A percentile compares a stretch with the other conserved stretches of the same genome.
These are phyloP conservation scores for Daboia siamensis DNA, from an alignment of 2,113 vertebrate genomes.

Conservation along the genomic window DNA sequence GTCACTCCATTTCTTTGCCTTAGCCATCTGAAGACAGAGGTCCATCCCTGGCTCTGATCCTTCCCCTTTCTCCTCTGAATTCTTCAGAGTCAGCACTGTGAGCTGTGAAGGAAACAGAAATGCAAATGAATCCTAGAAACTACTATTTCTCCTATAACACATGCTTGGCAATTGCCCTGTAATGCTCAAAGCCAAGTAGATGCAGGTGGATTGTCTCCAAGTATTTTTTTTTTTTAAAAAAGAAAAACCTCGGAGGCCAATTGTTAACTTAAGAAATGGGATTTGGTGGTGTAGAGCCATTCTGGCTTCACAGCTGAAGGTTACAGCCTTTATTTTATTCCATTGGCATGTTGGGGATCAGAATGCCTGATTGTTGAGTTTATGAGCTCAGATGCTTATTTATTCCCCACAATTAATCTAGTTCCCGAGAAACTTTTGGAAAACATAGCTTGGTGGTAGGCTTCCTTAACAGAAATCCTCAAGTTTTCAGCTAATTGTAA, in stretches of 20 bases:
- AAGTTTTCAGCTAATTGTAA: neutral
- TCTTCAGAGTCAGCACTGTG: neutral
- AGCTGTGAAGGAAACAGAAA: neutral
- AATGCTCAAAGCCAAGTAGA: neutral
- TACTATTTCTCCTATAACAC: neutral
- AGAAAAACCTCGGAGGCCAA: neutral
- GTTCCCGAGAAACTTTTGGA: neutral
- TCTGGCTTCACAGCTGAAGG: neutral
- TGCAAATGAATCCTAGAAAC: neutral
- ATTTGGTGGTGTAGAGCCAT: neutral
- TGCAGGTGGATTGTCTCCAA: neutral
- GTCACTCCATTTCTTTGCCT: neutral
- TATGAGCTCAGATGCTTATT: neutral
- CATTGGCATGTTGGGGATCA: neutral
- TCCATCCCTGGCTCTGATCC: neutral
- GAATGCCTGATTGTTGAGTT: neutral
- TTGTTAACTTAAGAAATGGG: neutral
- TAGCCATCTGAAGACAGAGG: neutral
- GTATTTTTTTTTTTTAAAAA: too few species aligned
- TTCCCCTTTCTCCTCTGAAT: neutral
- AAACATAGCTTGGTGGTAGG: neutral
- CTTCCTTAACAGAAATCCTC: neutral
- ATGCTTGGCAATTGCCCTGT: neutral
- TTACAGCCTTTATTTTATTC: neutral
- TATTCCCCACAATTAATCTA: neutral